Conservation (phyloP, 2,888 invertebrate species). For the Hipparchia sbordonii region DNA sequence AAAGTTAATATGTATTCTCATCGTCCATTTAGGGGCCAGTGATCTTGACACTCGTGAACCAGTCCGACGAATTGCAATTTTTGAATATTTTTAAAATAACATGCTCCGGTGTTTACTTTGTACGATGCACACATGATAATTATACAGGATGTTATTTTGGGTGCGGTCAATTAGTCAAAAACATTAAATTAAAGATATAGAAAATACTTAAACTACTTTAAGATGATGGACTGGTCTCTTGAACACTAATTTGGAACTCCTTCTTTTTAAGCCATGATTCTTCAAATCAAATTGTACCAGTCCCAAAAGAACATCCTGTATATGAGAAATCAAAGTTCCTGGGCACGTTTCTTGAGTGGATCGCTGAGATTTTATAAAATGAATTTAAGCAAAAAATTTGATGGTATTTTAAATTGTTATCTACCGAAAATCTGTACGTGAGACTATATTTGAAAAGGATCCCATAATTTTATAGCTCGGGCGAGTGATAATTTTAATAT, state of each 20-base stretch:
- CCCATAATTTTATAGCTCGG: background rate
- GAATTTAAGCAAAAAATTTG: slow-evolving; percentile 9
- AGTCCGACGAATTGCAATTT: slow-evolving; percentile 6
- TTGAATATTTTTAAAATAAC: slow-evolving; percentile 15
- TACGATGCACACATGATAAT: slow-evolving; percentile 13
- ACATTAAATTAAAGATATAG: too few species aligned
- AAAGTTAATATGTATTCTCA: background rate
- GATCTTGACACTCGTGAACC: slow-evolving; percentile 10
- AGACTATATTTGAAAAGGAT: slow-evolving; percentile 15
- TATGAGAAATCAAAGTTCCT: slow-evolving; percentile 13
- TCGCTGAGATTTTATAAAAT: slow-evolving; percentile 9
- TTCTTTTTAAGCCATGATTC: too few species aligned
- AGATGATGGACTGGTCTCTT: too few species aligned
- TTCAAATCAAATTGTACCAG: too few species aligned
- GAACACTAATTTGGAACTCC: too few species aligned
- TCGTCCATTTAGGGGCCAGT: slow-evolving; percentile 1
- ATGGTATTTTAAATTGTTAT: slow-evolving; percentile 9
- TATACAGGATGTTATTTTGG: background rate
- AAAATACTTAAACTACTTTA: too few species aligned
- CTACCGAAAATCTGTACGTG: slow-evolving; percentile 15
- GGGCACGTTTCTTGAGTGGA: slow-evolving; percentile 18
- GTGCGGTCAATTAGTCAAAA: too few species aligned
- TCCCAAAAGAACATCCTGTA: background rate
- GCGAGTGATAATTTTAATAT: background rate
- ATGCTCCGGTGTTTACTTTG: slow-evolving; percentile 14